These are phyloP conservation scores for Encarsia formosa DNA, from an alignment of 2,888 invertebrate genomes.

Conservation along the genomic window DNA sequence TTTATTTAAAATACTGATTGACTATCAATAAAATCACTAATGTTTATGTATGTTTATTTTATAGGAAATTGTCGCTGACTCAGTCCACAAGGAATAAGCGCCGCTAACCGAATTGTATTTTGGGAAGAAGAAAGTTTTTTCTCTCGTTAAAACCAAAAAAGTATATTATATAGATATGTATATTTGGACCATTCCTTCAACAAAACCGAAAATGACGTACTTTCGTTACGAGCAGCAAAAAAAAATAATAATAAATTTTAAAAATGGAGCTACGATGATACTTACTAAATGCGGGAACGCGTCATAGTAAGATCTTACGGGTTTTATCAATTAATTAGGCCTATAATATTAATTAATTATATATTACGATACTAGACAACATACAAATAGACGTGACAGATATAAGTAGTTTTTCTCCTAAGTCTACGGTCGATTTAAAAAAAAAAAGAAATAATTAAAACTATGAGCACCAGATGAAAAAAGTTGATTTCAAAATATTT, in stretches of 20 bases:
- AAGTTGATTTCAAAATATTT: conserved; percentile 10
- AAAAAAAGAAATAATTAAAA: conserved; percentile 27
- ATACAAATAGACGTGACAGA: conserved; percentile 30
- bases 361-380: conserved; percentile 33
- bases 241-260: conserved; percentile 25
- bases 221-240: conserved; percentile 47
- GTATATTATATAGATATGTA: conserved; percentile 52
- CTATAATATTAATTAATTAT: conserved; percentile 41
- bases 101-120: conserved; percentile 48
- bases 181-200: conserved; percentile 52
- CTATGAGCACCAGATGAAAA: conserved; percentile 19
- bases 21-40: no score
- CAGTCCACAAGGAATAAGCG: conserved; percentile 48
- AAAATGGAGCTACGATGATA: conserved; percentile 37
- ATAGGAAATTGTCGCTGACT: conserved; percentile 48
- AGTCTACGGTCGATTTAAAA: conserved; percentile 36
- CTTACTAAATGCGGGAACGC: conserved; percentile 33
- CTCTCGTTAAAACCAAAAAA: conserved; percentile 51
- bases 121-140: conserved; percentile 51
- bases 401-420: conserved; percentile 26
- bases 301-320: conserved; percentile 41
- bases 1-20: no score
- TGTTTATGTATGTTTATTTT: conserved; percentile 28
- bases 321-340: conserved; percentile 37
- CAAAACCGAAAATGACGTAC: conserved; percentile 48